Base-by-base conservation (phyloP, 1,140 invertebrate species). In the Anastrepha ludens region DNA sequence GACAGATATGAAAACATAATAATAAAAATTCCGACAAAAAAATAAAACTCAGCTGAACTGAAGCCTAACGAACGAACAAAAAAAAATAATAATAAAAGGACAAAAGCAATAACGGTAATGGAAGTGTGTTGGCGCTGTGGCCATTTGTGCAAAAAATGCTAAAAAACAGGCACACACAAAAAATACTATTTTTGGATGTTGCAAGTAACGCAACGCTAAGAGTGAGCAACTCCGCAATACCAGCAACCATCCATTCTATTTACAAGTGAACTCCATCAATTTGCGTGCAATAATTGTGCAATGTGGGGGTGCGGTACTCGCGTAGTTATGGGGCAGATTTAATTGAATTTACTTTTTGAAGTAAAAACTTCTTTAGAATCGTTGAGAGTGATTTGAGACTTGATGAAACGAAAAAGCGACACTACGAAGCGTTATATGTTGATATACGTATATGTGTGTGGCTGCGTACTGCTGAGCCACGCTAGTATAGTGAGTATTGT, bases 21-120 rank as follows among this genome's bases (percentile, higher is more conserved):
- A 74, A 74, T 47, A 74, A 15, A 74, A 62, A 74, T 41, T 74
- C 17, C 67, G 29, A 44, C 11, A 5, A 74, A 47, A 74, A 44
- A 29, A 74, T 0, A n/a, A 20, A 17, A 20, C 39, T 13, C 29
- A 70, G 67, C 39, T 6, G 67, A 39, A 74, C 39, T 44, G 67
- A 74, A 5, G 41, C 67, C 39, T 74, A 74, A 44, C 13, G 4
- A 7, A 29, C 4, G 20, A 65, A 65, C 13, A 20, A 65, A 65
- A 0, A 65, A 74, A 67, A n/a, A 67, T 8, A 67, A 0, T 41
- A 15, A 47, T 74, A 74, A 74, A 74, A 39, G 67, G 44, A 74
- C 41, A 11, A 11, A 74, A 74, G 67, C 39, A 74, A 74, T 74
- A 74, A 74, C 44, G 67, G 44, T 74, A 74, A 74, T 74, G 44